A percentile compares a stretch with the other conserved stretches of the same genome.
These are phyloP conservation scores for Sternarchorhynchus goeldii DNA, from an alignment of 2,797 vertebrate species.

Conservation along the genomic window DNA sequence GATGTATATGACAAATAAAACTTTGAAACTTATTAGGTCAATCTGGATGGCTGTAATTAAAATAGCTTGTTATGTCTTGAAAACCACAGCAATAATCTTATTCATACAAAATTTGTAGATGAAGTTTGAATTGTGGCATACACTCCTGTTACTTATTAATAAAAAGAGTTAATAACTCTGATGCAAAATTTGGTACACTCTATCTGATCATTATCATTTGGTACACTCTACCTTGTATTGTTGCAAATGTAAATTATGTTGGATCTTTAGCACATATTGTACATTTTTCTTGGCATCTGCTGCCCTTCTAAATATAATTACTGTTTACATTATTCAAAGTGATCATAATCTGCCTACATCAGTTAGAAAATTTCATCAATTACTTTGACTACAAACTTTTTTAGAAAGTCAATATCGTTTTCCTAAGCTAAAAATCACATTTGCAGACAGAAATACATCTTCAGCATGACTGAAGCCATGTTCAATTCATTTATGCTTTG, in stretches of 20 bases:
- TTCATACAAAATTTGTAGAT: too few relatives aligned
- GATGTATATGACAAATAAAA: too few relatives aligned
- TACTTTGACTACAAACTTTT: not conserved
- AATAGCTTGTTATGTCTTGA: too few relatives aligned
- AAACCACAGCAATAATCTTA: too few relatives aligned
- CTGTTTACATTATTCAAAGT: not conserved
- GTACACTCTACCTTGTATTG: too few relatives aligned
- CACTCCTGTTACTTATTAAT: too few relatives aligned
- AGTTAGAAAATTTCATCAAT: not conserved
- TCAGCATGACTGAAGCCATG: not conserved
- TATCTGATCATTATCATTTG: too few relatives aligned
- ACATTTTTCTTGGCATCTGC: not conserved
- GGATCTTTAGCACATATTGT: not conserved
- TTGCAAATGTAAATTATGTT: not conserved
- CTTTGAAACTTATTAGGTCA: too few relatives aligned
- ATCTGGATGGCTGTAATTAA: too few relatives aligned
- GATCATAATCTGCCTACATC: not conserved
- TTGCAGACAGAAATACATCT: not conserved
- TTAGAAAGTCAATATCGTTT: not conserved
- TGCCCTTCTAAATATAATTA: not conserved
- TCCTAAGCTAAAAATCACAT: conserved; percentile 6
- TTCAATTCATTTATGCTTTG: not conserved
- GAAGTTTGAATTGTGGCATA: too few relatives aligned
- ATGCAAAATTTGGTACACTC: too few relatives aligned
- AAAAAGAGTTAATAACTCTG: too few relatives aligned